These are phyloP conservation scores for Amorpha juglandis DNA, from an alignment of 2,888 invertebrate genomes.

Conservation along the genomic window DNA sequence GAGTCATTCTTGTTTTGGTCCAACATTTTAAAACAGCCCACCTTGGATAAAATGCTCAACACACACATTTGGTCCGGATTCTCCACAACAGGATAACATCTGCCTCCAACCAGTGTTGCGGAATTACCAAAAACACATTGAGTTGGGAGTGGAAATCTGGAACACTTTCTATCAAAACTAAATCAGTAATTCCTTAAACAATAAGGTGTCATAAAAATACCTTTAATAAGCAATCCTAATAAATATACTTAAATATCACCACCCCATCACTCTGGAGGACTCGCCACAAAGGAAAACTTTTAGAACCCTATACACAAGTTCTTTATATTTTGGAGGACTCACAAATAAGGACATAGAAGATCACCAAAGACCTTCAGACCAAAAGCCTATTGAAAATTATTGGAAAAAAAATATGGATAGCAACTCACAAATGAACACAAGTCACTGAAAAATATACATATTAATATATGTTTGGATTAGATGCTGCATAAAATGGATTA, in stretches of 20 bases:
- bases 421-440: too few species aligned
- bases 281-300: too few species aligned
- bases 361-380: neutral
- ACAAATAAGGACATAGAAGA: neutral
- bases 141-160: too few species aligned
- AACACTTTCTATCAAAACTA: too few species aligned
- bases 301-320: too few species aligned
- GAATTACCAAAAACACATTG: too few species aligned
- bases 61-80: neutral
- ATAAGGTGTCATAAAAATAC: too few species aligned
- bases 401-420: neutral
- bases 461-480: constrained; percentile 22
- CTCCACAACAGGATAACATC: neutral
- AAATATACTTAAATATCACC: too few species aligned
- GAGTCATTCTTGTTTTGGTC: neutral
- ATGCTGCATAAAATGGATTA: constrained; percentile 21
- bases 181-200: too few species aligned
- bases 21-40: neutral
- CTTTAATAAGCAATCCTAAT: too few species aligned
- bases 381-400: neutral
- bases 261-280: too few species aligned
- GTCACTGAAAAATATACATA: neutral
- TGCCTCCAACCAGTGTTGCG: too few species aligned
- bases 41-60: neutral
- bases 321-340: neutral